These are phyloP conservation scores for Setophaga kirtlandii DNA, from an alignment of 2,113 vertebrate species.

Conservation along the genomic window DNA sequence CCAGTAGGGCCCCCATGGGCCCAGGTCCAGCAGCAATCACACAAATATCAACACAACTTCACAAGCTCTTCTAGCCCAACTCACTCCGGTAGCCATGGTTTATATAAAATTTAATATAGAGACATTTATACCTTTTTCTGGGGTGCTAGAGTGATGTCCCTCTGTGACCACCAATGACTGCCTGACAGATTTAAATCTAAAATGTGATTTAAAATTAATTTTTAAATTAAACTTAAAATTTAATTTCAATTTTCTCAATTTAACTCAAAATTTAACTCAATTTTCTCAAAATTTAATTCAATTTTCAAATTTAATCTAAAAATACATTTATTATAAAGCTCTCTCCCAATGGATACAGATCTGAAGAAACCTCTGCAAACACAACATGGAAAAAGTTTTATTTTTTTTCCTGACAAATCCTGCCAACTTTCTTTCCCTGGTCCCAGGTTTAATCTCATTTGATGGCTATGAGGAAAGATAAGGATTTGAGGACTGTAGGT, in stretches of 20 bases:
- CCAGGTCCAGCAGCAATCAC: slow-evolving; percentile 14
- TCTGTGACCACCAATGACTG: background rate
- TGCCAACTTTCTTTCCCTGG: background rate
- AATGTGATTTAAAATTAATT: background rate
- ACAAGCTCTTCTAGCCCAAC: background rate
- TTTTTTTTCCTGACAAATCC: background rate
- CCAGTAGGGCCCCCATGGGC: background rate
- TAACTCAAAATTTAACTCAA: no score
- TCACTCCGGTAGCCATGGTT: background rate
- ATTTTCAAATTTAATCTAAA: background rate
- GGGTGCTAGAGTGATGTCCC: background rate
- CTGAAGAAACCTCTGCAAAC: background rate
- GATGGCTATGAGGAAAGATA: background rate
- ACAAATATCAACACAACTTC: background rate
- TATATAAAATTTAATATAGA: background rate
- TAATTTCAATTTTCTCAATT: background rate
- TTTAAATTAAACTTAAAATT: background rate
- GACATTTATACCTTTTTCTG: background rate
- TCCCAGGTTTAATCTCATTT: background rate
- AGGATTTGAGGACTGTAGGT: background rate
- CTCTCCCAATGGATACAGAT: background rate
- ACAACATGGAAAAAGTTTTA: background rate
- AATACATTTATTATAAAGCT: background rate
- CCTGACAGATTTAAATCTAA: background rate
- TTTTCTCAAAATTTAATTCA: no score